Conservation (phyloP, 2,888 invertebrate species). For the Orthonevra nobilis region DNA sequence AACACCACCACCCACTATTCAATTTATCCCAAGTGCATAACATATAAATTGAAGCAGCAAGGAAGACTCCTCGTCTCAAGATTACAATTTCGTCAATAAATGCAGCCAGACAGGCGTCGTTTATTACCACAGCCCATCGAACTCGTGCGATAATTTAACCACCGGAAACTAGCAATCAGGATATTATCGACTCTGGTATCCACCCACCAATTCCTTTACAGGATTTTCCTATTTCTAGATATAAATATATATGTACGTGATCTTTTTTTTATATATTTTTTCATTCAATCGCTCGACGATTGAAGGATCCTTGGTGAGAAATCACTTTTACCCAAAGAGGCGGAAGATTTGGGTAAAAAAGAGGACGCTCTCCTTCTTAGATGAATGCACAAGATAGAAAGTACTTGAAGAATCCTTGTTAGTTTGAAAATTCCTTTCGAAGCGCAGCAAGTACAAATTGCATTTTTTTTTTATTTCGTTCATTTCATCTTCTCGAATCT, state of each 20-base stretch:
- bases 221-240: conserved; percentile 45
- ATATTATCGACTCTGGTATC: conserved; percentile 51
- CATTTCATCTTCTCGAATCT: conserved; percentile 22
- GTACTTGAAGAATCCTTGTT: conserved; percentile 56
- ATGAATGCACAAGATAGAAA: conserved; percentile 54
- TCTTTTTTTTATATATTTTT: conserved; percentile 12
- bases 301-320: conserved; percentile 62
- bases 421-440: conserved; percentile 38
- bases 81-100: conserved; percentile 64
- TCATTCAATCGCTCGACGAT: conserved; percentile 42
- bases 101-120: conserved; percentile 58
- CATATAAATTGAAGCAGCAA: conserved; percentile 2
- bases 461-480: conserved; percentile 7
- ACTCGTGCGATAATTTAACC: conserved; percentile 60
- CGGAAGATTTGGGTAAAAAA: not conserved
- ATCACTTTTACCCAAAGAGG: conserved; percentile 35
- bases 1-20: conserved; percentile 27
- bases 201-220: conserved; percentile 37
- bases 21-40: conserved; percentile 18
- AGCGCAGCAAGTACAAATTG: conserved; percentile 11
- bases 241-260: too few relatives aligned
- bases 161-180: conserved; percentile 64
- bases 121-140: conserved; percentile 20
- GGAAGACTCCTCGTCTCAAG: conserved; percentile 22
- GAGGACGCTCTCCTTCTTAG: conserved; percentile 50